Evolutionary conservation across 1,140 invertebrate genomes (phyloP), one percentile per base, ranked within the genome.

Genomic region (Bombus waltoni): DNA sequence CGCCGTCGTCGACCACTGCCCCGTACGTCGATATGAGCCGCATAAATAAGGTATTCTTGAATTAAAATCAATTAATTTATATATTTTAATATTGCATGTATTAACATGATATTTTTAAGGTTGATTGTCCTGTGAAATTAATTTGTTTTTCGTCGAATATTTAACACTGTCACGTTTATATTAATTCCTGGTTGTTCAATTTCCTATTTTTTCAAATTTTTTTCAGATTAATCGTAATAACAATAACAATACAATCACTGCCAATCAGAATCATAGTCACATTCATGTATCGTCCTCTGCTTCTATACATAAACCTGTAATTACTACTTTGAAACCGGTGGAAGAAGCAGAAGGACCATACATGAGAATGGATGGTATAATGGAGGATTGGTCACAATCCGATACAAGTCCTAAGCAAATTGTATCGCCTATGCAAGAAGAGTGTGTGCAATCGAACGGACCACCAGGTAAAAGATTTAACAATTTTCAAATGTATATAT

Each of bases 1-100:
- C 91, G 72, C 91, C 93, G 79, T 85, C 91, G 81, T 93, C 93
- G 82, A 92, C 90, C 75, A 93, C 93, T 91, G 92, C 93, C 78
- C 81, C 94, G 28, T 96, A 95, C 78, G 95, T 95, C 65, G 96
- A 96, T 79, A 96, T 96, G 95, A 95, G 93, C 85, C 93, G 94
- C 85, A 92, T 93, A 83, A 93, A 90, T 87, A 95, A 95, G 94
- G 94, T 95, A 86, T 57, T 53, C 53, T 40, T 73, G 11, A 15
- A 38, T 32, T 66, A n/a, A 18, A 40, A 70, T 77, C 11, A 53
- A 68, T 70, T 47, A n/a, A 32, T n/a, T 75, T 75, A 2, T 40
- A n/a, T 15, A 32, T 11, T n/a, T 38, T 32, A 70, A 70, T 38
- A 70, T 25, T 53, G 28, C 44, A 62, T 18, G 47, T n/a, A 76